These are phyloP conservation scores for Tretioscincus oriximinensis DNA, from an alignment of 2,113 vertebrate species.

Conservation along the genomic window DNA sequence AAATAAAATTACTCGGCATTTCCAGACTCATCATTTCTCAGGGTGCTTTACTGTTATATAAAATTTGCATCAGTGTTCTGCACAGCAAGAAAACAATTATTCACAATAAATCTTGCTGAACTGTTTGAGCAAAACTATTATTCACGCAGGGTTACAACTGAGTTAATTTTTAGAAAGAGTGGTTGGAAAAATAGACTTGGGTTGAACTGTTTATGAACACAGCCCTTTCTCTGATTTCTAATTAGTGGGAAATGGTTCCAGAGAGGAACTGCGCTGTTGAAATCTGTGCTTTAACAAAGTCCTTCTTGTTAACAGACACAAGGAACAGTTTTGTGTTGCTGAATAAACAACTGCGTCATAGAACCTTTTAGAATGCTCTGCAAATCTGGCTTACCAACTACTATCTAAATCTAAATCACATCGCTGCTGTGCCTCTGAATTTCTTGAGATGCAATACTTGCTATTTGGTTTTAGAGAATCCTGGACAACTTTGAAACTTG, in stretches of 20 bases:
- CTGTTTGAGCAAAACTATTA: slow-evolving; percentile 58
- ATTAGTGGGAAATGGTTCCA: slow-evolving; percentile 76
- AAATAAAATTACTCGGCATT: slow-evolving; percentile 39
- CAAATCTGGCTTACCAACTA: slow-evolving; percentile 67
- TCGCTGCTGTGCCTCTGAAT: slow-evolving; percentile 59
- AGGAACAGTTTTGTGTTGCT: slow-evolving; percentile 72
- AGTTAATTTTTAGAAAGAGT: slow-evolving; percentile 74
- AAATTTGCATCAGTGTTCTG: slow-evolving; percentile 62
- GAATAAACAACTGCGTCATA: slow-evolving; percentile 75
- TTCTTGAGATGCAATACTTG: slow-evolving; percentile 58
- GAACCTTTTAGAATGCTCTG: slow-evolving; percentile 61
- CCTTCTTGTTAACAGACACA: slow-evolving; percentile 72
- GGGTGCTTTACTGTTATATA: slow-evolving; percentile 50
- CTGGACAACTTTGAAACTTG: slow-evolving; percentile 5
- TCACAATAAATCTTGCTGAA: slow-evolving; percentile 72
- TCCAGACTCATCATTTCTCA: slow-evolving; percentile 45
- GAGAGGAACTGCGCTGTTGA: slow-evolving; percentile 65
- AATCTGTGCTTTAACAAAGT: slow-evolving; percentile 68
- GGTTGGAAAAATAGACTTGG: slow-evolving; percentile 61
- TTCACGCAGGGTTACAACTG: slow-evolving; percentile 65
- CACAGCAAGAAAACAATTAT: slow-evolving; percentile 65
- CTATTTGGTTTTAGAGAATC: slow-evolving; percentile 39
- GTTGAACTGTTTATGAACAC: slow-evolving; percentile 58
- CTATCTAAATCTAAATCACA: slow-evolving; percentile 48
- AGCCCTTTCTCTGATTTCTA: slow-evolving; percentile 75